Evolutionary conservation across 2,113 vertebrate species (phyloP), one percentile per base, ranked within the genome.

Genomic region (Eptesicus fuscus): DNA sequence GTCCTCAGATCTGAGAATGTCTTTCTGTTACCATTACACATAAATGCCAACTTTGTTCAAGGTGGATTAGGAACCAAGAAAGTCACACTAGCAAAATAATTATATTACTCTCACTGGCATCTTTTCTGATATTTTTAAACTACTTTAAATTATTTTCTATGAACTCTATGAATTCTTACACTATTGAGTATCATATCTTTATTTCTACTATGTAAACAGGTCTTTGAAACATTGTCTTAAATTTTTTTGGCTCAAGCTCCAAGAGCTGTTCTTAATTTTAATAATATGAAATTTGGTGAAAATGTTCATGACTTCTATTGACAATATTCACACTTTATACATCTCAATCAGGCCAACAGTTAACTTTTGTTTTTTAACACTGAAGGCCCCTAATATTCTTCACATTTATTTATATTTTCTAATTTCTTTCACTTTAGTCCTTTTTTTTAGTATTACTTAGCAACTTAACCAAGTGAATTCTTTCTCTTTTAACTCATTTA

Each of bases 311-410:
- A 92, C 2, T 4, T 77, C 78, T 65, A 83, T 30, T 47, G 6
- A 56, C 20, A 56, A 79, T 73, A 35, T 79, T 95, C 44, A 84
- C 20, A 78, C 53, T 65, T 65, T 67, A 40, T 18, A 65, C 12
- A 79, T 59, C 56, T 70, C 4, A 83, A 9, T 40, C 13, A 59
- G 59, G 1, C 35, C 25, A 77, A 53, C 32, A 76, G 61, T 70
- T 96, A 82, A 25, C 30, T 61, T 93, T 61, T 77, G 13, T 12
- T 93, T 90, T 89, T 93, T 82, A 69, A 85, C 8, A 44, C 9
- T 67, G 9, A 82, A 93, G 71, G 73, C 63, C 8, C 30, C 16
- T 80, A 90, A 79, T 51, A 47, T 37, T 44, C 40, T 44, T 76
- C 28, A 59, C 1, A 30, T n/a, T n/a, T n/a, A 28, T 25, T 87